These are phyloP conservation scores for Eubasilissa splendida DNA, from an alignment of 2,888 invertebrate species.

Conservation along the genomic window DNA sequence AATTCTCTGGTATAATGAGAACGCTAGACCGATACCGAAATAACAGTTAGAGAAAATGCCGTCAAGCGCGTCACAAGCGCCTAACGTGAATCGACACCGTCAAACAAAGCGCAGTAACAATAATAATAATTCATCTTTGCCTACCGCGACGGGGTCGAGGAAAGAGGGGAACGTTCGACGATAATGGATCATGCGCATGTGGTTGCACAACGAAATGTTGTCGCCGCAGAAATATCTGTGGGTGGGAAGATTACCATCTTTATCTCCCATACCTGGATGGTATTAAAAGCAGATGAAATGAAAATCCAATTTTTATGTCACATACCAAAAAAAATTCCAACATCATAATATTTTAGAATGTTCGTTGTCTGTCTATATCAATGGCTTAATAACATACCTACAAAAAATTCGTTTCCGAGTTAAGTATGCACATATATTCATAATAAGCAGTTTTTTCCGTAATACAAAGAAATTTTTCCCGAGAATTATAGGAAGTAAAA, in stretches of 20 bases:
- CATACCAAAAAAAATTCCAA: no score
- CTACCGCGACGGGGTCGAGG: slow-evolving; percentile 2
- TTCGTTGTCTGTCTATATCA: no score
- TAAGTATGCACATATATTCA: no score
- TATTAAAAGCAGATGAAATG: no score
- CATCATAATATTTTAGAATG: no score
- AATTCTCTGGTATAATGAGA: neutral
- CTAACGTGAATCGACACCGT: slow-evolving; percentile 25
- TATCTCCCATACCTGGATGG: no score
- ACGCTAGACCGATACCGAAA: neutral
- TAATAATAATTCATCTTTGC: slow-evolving; percentile 18
- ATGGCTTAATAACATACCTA: no score
- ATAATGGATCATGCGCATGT: neutral
- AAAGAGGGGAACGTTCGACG: neutral
- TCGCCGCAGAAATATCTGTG: slow-evolving; percentile 16
- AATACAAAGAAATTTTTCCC: no score
- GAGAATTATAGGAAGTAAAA: no score
- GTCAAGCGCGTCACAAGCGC: slow-evolving; percentile 10
- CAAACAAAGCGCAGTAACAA: slow-evolving; percentile 1
- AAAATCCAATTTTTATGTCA: no score
- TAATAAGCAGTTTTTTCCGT: no score
- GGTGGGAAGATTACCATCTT: neutral
- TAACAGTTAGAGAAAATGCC: neutral
- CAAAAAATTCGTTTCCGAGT: no score
- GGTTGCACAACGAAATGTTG: slow-evolving; percentile 41